Evolutionary conservation across 2,797 vertebrate species (phyloP).

Genomic region (Buphagus erythrorhynchus): DNA sequence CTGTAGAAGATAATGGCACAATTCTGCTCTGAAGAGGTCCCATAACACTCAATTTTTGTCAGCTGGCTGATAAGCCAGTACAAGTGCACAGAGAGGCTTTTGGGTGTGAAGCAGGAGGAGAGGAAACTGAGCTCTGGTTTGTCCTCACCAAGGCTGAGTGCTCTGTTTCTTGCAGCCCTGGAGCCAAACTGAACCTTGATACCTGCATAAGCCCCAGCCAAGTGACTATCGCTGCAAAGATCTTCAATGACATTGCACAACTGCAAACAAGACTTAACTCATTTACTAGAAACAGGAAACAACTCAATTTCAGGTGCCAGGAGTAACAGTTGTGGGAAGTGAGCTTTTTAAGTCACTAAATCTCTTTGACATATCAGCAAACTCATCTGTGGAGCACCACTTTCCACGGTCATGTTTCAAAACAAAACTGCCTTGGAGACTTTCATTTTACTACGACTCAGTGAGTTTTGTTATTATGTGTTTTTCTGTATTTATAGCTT

Average conservation of each 20-base stretch:
- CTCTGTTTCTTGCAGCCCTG: neutral
- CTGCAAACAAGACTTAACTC: neutral
- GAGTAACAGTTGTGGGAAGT: neutral
- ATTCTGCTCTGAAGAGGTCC: neutral
- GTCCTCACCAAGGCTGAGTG: neutral
- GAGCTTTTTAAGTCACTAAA: neutral
- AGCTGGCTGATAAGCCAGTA: neutral
- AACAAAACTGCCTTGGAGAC: neutral
- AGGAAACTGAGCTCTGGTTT: neutral
- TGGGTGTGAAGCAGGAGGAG: neutral
- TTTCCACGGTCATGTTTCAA: neutral
- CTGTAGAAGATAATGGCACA: neutral
- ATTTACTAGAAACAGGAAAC: neutral
- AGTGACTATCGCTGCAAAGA: neutral
- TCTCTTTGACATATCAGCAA: neutral
- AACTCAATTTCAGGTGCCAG: neutral
- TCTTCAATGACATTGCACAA: slow-evolving; percentile 13
- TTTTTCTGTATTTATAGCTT: neutral
- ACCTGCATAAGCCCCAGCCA: neutral
- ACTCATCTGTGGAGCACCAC: neutral
- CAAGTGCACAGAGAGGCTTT: neutral
- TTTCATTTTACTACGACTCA: neutral
- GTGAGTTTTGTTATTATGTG: neutral
- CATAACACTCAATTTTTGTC: neutral
- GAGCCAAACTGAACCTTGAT: neutral